phyloP scores from a whole-genome alignment of 2,797 vertebrate species.

The Mormyrops attenuatus region DNA sequence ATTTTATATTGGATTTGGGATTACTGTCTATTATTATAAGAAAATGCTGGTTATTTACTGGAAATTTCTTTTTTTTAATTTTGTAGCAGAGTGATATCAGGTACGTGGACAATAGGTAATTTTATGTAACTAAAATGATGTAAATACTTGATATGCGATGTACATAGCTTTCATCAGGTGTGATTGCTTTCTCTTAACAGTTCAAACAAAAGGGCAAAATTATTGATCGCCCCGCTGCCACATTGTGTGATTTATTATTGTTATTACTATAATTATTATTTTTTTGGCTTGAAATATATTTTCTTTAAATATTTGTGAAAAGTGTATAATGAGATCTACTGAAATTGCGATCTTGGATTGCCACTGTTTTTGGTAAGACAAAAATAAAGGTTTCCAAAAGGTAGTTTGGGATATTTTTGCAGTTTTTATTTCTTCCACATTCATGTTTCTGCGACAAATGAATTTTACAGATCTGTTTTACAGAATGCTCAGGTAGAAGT shows the following conservation, averaged over 20 bases:
- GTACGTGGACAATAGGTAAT: constrained; percentile 55
- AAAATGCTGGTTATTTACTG: constrained; percentile 28
- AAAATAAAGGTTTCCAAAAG: constrained; percentile 68
- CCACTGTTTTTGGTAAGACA: constrained; percentile 43
- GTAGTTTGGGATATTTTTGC: constrained; percentile 14
- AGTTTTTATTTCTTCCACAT: background rate
- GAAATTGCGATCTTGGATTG: constrained; percentile 45
- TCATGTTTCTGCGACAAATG: background rate
- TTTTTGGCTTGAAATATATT: constrained; percentile 56
- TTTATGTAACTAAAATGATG: constrained; percentile 70
- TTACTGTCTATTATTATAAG: constrained; percentile 49
- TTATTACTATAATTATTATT: constrained; percentile 46
- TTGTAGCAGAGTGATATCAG: constrained; percentile 35
- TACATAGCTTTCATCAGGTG: constrained; percentile 81
- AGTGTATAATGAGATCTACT: constrained; percentile 41
- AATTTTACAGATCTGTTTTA: background rate
- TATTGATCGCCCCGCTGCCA: constrained; percentile 74
- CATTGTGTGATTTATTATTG: constrained; percentile 52
- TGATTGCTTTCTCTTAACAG: constrained; percentile 62
- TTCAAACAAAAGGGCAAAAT: constrained; percentile 74
- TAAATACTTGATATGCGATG: constrained; percentile 90
- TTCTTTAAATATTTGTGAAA: constrained; percentile 63
- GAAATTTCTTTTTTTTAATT: background rate
- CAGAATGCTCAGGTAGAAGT: background rate
- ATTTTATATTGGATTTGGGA: constrained; percentile 42